These are phyloP conservation scores for Sander vitreus DNA, from an alignment of 2,113 vertebrate species.

Conservation along the genomic window DNA sequence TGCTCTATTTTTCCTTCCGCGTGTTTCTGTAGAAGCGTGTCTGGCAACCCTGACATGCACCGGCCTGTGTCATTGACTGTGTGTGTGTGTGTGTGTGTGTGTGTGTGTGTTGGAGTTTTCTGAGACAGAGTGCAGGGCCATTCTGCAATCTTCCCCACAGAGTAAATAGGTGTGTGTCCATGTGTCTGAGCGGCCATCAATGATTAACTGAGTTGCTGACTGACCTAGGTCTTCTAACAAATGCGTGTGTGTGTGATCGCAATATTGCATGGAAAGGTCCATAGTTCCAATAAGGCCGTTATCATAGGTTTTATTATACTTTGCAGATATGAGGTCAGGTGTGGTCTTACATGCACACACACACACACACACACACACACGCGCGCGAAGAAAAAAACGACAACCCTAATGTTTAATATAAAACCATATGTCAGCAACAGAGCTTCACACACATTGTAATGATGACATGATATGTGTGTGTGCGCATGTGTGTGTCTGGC, in stretches of 20 bases:
- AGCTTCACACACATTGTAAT: background rate
- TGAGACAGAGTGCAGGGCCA: slow-evolving; percentile 2
- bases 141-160: background rate
- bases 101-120: slow-evolving; percentile 14
- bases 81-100: slow-evolving; percentile 2
- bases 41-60: slow-evolving; percentile 35
- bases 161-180: slow-evolving; percentile 12
- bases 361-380: background rate
- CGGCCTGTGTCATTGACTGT: slow-evolving; percentile 20
- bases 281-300: background rate
- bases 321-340: slow-evolving; percentile 6
- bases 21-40: slow-evolving; percentile 13
- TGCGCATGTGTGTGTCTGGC: slow-evolving; percentile 3
- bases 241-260: background rate
- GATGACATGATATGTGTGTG: background rate
- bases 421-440: slow-evolving; percentile 10
- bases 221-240: slow-evolving; percentile 19
- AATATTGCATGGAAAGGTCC: background rate
- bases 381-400: background rate
- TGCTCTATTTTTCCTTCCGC: slow-evolving; percentile 24
- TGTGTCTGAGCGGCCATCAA: slow-evolving; percentile 48
- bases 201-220: slow-evolving; percentile 67
- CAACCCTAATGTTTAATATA: background rate
- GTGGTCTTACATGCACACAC: background rate
- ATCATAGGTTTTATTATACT: background rate